phyloP scores from a whole-genome alignment of 1,140 invertebrate species.

The Platorchestia sp. region DNA sequence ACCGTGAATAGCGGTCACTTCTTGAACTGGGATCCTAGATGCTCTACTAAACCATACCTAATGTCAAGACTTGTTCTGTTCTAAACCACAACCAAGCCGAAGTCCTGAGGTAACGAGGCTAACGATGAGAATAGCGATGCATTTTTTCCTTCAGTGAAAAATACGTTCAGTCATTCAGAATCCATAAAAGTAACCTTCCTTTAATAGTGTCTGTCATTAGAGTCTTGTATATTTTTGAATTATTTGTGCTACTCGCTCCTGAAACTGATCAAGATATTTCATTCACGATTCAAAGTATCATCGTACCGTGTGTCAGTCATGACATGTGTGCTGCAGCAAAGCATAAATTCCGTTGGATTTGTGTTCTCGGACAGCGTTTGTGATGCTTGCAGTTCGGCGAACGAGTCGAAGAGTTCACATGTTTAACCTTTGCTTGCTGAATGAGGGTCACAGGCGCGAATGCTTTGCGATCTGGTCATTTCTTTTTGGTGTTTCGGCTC shows the following conservation, averaged over 20 bases:
- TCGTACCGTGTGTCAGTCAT: neutral
- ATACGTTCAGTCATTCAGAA: neutral
- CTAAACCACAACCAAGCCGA: neutral
- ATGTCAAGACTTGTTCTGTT: neutral
- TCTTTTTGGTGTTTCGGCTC: neutral
- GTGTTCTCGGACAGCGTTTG: neutral
- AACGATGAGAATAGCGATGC: too few relatives aligned
- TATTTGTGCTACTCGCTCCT: neutral
- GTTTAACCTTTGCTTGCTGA: neutral
- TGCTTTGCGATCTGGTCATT: neutral
- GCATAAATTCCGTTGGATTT: neutral
- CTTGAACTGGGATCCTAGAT: neutral
- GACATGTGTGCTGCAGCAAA: neutral
- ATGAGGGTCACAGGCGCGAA: neutral
- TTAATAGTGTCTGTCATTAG: neutral
- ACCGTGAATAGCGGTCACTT: neutral
- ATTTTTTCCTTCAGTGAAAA: neutral
- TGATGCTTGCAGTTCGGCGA: neutral
- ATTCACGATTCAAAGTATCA: neutral
- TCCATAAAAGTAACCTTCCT: neutral
- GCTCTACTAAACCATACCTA: neutral
- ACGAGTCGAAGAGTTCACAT: neutral
- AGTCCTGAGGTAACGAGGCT: neutral
- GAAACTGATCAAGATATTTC: neutral
- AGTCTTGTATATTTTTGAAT: neutral